These are phyloP conservation scores for Leptonema lineaticorne DNA, from an alignment of 1,140 invertebrate genomes.

Conservation along the genomic window DNA sequence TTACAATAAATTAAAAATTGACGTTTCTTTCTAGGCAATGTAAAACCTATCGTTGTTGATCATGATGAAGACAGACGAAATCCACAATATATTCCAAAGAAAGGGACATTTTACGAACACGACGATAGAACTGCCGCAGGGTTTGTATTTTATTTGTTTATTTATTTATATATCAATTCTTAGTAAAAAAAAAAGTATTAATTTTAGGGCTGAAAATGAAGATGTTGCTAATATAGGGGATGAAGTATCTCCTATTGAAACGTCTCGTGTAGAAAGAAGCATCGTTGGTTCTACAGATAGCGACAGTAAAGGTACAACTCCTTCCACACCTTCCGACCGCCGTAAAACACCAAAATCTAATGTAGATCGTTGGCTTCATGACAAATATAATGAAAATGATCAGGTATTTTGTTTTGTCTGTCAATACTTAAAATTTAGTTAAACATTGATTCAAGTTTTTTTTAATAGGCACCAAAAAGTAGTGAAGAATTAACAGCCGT, in stretches of 20 bases:
- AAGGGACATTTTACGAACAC: constrained; percentile 95
- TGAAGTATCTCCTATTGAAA: constrained; percentile 33
- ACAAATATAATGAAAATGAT: constrained; percentile 78
- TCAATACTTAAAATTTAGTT: too few relatives aligned
- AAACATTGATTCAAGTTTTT: not conserved
- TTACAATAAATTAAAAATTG: not conserved
- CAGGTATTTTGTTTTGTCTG: constrained; percentile 51
- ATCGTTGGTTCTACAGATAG: constrained; percentile 26
- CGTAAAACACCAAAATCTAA: constrained; percentile 56
- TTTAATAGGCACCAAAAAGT: constrained; percentile 78
- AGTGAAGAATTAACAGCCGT: constrained; percentile 81
- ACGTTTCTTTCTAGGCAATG: not conserved
- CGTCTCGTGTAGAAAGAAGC: constrained; percentile 36
- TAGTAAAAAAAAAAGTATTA: not conserved
- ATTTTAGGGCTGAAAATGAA: constrained; percentile 26
- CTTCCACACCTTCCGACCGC: constrained; percentile 50
- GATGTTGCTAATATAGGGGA: constrained; percentile 43
- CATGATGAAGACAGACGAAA: constrained; percentile 94
- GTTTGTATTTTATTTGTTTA: constrained; percentile 46
- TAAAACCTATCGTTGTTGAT: constrained; percentile 62
- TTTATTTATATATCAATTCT: not conserved
- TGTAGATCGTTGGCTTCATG: constrained; percentile 81
- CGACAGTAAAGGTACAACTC: constrained; percentile 43
- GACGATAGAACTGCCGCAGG: constrained; percentile 85
- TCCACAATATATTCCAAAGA: constrained; percentile 95